These are phyloP conservation scores for Eristalis arbustorum DNA, from an alignment of 2,888 invertebrate species.

Conservation along the genomic window DNA sequence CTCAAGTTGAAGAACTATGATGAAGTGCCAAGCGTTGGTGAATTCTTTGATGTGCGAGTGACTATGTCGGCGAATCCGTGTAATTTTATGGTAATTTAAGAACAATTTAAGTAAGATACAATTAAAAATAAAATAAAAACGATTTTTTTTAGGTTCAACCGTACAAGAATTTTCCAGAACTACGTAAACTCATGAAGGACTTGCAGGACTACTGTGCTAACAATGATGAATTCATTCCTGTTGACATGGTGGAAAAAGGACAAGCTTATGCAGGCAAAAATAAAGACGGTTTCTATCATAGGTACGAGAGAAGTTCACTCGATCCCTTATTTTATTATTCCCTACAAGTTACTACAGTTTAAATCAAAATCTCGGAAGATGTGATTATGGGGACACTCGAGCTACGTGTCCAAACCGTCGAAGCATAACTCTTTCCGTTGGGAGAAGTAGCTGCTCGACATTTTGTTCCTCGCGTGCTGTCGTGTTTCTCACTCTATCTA, in stretches of 20 bases:
- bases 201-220: conserved; percentile 84
- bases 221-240: conserved; percentile 81
- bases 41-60: conserved; percentile 86
- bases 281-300: conserved; percentile 86
- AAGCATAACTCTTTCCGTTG: too few relatives aligned
- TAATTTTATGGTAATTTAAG: conserved; percentile 76
- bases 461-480: too few relatives aligned
- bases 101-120: neutral
- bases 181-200: conserved; percentile 84
- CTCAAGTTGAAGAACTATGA: conserved; percentile 73
- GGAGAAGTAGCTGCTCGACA: too few relatives aligned
- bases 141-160: conserved; percentile 81
- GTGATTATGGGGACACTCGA: too few relatives aligned
- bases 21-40: conserved; percentile 78
- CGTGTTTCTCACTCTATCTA: too few relatives aligned
- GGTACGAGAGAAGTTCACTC: too few relatives aligned
- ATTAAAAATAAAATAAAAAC: neutral
- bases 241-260: conserved; percentile 82
- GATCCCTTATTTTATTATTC: too few relatives aligned
- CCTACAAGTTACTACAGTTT: too few relatives aligned
- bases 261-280: conserved; percentile 86
- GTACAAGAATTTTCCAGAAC: conserved; percentile 78
- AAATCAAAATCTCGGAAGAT: too few relatives aligned
- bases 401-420: too few relatives aligned
- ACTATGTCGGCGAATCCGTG: conserved; percentile 88